A percentile compares a stretch with the other conserved stretches of the same genome.
phyloP scores from a whole-genome alignment of 2,888 invertebrate genomes.

The Dione juno region DNA sequence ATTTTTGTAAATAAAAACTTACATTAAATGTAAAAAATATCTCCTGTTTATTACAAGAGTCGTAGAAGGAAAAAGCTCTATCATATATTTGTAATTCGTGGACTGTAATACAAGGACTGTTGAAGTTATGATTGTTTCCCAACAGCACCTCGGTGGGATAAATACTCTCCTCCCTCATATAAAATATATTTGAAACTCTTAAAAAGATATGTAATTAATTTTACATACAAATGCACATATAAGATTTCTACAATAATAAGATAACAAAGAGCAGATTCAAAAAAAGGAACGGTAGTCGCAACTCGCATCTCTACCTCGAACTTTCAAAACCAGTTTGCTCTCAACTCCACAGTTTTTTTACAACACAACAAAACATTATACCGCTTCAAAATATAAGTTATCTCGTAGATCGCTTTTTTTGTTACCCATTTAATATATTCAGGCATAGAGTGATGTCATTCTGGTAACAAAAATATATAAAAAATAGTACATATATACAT shows the following conservation, averaged over 20 bases:
- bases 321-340: conserved; percentile 17
- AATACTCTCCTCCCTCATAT: too few species aligned
- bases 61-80: too few species aligned
- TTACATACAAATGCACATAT: neutral
- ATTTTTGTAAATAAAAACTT: too few species aligned
- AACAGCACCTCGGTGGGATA: too few species aligned
- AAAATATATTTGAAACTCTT: too few species aligned
- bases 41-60: too few species aligned
- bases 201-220: neutral
- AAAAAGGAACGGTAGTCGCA: neutral
- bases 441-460: conserved; percentile 50
- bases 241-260: neutral
- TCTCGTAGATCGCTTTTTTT: conserved; percentile 47
- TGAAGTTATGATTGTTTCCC: too few species aligned
- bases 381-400: conserved; percentile 41
- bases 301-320: conserved; percentile 15
- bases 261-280: neutral
- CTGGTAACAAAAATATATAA: conserved; percentile 42
- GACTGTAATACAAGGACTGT: too few species aligned
- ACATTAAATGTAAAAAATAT: too few species aligned
- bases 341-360: conserved; percentile 10
- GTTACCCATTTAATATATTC: conserved; percentile 45
- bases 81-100: too few species aligned
- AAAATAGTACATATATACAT: conserved; percentile 11
- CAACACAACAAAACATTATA: conserved; percentile 27